Base-by-base conservation (phyloP, 1,140 invertebrate species). In the Drosophila aff. region DNA sequence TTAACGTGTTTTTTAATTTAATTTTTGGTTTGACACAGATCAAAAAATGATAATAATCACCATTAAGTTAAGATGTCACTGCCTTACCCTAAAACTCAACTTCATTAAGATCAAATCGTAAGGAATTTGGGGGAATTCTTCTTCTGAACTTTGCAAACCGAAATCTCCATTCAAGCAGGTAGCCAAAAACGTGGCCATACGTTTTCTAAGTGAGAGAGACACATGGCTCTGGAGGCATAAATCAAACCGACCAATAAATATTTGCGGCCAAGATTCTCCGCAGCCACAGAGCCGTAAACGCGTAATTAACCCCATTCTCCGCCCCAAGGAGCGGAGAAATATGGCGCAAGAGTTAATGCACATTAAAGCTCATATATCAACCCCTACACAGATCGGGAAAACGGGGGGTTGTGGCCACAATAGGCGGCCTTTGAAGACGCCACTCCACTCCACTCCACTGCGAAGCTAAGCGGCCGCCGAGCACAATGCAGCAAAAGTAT, bases 311-410 rank as follows among this genome's bases (percentile, higher is more conserved):
- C 85, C 74, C 81, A 76, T 90, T 90, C 52, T 49, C 26, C 43
- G 64, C 38, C 43, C 38, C 38, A 52, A 28, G 46, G 61, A 73
- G 58, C 26, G 49, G 50, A 47, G 76, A 79, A 76, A 85, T 81
- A 77, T 84, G 77, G 64, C 73, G 58, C 67, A 76, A 66, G 80
- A 89, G 83, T 78, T 89, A 84, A 87, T 87, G 83, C 68, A 78
- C 77, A 89, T 89, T 87, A 84, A 82, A 89, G 84, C 84, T 57
- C 83, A 87, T 87, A 89, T 87, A 87, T 87, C 83, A 87, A 77
- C 84, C 85, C 81, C 81, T 74, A 78, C 65, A 57, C 41, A 44
- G 23, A 61, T 73, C 36, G 36, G 41, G 16, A 60, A 49, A 31
- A 2, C 16, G 46, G 11, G 18, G 38, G 49, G 15, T 31, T 50